Base-by-base conservation (phyloP, 2,113 vertebrate genomes). In the Oceanites oceanicus region DNA sequence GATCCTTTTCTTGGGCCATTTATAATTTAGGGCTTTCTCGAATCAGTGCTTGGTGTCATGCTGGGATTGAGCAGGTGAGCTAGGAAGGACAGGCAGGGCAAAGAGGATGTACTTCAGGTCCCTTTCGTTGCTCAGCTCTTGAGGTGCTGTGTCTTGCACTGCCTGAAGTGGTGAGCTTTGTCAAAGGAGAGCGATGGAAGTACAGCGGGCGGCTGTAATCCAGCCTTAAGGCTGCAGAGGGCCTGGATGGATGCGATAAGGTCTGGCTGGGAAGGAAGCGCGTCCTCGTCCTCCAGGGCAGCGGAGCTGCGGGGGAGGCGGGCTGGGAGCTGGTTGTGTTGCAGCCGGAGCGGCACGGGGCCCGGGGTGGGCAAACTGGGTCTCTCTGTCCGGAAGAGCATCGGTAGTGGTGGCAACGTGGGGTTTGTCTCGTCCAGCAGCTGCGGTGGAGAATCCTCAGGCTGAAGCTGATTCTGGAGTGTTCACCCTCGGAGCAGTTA, bases 231-330 rank as follows among this genome's bases (percentile, higher is more conserved):
- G 94, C 88, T 75, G 78, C 19, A 0, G 5, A 32, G 63, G 68
- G 58, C 47, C 93, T 94, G 96, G 50, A 2, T 15, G 62, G 4
- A 10, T 6, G 45, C 6, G 96, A 92, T 95, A 94, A 96, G 86
- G 92, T 59, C 62, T 36, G 1, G 47, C 50, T 44, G 67, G 94
- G 53, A 23, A n/a, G 78, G 49, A 49, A 21, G 3, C 12, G 4
- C 32, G 8, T 42, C 73, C 34, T 27, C 4, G 5, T 42, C 73
- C 34, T 27, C 4, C 4, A 19, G 82, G 62, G 45, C 13, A 34
- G 61, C 18, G 3, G 4, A 20, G 70, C 7, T 45, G 59, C 1
- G 4, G 76, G 16, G n/a, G 65, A 40, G 20, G 68, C 3, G 1
- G 58, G 25, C 9, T 45, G 59, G 84, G 67, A 88, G 49, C 55